These are phyloP conservation scores for Byasa hedistus DNA, from an alignment of 2,888 invertebrate species.

Conservation along the genomic window DNA sequence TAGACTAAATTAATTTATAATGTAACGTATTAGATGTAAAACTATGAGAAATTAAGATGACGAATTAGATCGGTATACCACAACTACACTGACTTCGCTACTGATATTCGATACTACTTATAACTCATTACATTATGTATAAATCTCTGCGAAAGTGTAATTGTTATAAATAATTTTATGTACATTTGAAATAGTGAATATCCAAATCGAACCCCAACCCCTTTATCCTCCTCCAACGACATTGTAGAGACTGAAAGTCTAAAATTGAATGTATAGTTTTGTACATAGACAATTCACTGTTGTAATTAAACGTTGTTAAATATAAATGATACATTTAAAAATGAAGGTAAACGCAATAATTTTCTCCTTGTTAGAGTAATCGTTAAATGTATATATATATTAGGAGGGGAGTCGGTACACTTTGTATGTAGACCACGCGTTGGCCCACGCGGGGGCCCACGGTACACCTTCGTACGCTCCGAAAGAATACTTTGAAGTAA, in stretches of 20 bases:
- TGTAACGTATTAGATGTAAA: constrained; percentile 22
- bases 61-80: background rate
- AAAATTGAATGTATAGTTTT: constrained; percentile 79
- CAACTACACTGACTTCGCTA: no score
- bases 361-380: constrained; percentile 71
- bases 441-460: no score
- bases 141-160: constrained; percentile 40
- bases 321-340: constrained; percentile 52
- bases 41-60: constrained; percentile 19
- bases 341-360: constrained; percentile 76
- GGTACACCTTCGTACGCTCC: no score
- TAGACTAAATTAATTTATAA: constrained; percentile 25
- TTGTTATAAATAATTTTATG: constrained; percentile 61
- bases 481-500: no score
- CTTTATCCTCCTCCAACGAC: constrained; percentile 47
- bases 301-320: constrained; percentile 72
- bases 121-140: no score
- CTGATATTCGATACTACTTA: no score
- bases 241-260: constrained; percentile 79
- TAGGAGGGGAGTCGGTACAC: background rate
- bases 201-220: constrained; percentile 41
- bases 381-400: constrained; percentile 66
- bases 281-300: constrained; percentile 73
- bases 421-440: no score
- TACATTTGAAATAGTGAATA: constrained; percentile 57